phyloP scores from a whole-genome alignment of 2,888 invertebrate species.

The Harmothoe impar region DNA sequence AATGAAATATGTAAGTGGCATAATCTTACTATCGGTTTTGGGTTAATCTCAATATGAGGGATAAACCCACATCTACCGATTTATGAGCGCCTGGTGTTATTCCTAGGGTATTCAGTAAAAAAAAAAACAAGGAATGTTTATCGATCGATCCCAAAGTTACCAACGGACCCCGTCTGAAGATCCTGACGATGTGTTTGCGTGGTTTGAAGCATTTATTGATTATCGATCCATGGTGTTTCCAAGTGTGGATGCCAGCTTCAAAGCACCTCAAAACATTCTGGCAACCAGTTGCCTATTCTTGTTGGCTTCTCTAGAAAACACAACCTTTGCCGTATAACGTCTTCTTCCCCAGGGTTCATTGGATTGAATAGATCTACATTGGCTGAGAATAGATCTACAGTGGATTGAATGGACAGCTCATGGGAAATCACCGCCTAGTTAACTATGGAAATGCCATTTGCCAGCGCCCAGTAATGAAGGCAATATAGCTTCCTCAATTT shows the following conservation, averaged over 20 bases:
- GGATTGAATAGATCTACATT: too few species aligned
- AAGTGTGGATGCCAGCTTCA: constrained; percentile 1
- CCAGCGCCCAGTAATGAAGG: too few species aligned
- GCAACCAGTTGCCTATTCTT: not conserved
- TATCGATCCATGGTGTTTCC: not conserved
- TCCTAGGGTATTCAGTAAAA: not conserved
- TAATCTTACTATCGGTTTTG: too few species aligned
- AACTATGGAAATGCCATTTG: too few species aligned
- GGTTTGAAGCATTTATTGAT: not conserved
- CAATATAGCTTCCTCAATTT: too few species aligned
- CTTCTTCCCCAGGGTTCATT: not conserved
- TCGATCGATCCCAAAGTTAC: not conserved
- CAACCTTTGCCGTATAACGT: not conserved
- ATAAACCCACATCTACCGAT: too few species aligned
- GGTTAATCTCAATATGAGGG: too few species aligned
- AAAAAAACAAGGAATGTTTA: not conserved
- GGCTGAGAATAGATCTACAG: not conserved
- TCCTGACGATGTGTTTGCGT: constrained; percentile 6
- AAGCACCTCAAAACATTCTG: constrained; percentile 13
- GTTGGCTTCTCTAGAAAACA: not conserved
- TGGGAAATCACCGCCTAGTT: not conserved
- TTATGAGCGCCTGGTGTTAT: not conserved
- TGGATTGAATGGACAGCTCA: not conserved
- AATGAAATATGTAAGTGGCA: too few species aligned
- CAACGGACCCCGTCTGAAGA: constrained; percentile 3